These are phyloP conservation scores for Lamprologus tigripictilis DNA, from an alignment of 2,113 vertebrate genomes.

Conservation along the genomic window DNA sequence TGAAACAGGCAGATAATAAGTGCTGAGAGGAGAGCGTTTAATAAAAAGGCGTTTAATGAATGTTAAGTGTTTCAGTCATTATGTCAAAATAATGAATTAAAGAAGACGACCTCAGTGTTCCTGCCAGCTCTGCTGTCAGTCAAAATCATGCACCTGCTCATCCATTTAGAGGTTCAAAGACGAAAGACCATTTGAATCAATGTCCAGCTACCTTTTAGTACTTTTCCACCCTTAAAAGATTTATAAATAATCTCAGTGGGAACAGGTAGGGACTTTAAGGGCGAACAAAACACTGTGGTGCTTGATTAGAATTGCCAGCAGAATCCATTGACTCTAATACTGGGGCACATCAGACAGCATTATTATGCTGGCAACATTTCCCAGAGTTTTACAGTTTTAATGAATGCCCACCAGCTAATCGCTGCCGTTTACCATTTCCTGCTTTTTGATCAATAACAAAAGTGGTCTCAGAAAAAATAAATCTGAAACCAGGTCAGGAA, in stretches of 20 bases:
- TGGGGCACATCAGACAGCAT: background rate
- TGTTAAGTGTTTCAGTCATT: background rate
- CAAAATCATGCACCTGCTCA: background rate
- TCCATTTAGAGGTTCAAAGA: background rate
- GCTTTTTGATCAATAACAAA: background rate
- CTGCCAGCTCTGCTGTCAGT: background rate
- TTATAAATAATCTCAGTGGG: background rate
- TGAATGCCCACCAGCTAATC: background rate
- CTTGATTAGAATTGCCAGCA: background rate
- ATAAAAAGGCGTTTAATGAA: background rate
- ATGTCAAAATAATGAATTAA: background rate
- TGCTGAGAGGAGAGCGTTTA: background rate
- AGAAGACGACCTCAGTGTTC: background rate
- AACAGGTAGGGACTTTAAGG: background rate
- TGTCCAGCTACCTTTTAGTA: background rate
- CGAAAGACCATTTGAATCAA: background rate
- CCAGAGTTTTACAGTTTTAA: background rate
- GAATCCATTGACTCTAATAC: fast-evolving
- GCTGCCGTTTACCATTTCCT: background rate
- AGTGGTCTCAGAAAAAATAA: background rate
- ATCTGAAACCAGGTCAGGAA: background rate
- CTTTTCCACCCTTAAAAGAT: background rate
- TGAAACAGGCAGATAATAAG: background rate
- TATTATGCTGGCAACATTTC: background rate
- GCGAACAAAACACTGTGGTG: fast-evolving